Evolutionary conservation across 2,113 vertebrate species (phyloP).

Genomic region (Casuarius casuarius): DNA sequence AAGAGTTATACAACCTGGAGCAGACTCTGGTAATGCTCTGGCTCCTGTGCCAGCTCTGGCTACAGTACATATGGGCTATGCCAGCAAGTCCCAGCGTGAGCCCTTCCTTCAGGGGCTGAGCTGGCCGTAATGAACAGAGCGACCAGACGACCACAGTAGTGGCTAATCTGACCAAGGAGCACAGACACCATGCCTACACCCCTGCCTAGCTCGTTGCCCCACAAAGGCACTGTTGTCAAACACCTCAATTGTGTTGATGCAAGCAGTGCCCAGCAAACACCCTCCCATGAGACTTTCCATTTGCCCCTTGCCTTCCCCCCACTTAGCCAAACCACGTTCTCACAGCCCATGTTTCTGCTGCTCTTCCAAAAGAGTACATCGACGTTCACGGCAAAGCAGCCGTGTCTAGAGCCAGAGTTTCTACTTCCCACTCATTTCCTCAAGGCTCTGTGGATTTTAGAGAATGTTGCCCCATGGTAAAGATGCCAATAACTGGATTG

Average conservation of each 20-base stretch:
- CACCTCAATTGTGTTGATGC: fast-evolving
- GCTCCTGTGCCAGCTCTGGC: no score
- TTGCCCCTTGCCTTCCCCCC: background rate
- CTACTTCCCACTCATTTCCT: background rate
- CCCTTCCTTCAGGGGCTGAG: no score
- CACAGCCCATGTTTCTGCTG: fast-evolving
- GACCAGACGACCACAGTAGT: fast-evolving
- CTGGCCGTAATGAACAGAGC: background rate
- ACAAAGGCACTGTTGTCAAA: background rate
- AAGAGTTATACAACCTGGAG: background rate
- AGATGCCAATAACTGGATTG: background rate
- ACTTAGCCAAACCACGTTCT: background rate
- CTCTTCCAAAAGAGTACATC: background rate
- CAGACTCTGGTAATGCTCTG: no score
- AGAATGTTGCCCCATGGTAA: background rate
- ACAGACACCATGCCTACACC: fast-evolving
- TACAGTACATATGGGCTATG: background rate
- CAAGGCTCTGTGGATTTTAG: background rate
- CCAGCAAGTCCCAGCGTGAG: background rate
- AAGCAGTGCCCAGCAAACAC: background rate
- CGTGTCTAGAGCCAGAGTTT: background rate
- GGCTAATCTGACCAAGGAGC: no score
- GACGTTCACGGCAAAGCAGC: background rate
- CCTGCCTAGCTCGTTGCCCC: background rate
- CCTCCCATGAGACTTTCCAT: background rate